These are phyloP conservation scores for Muscina levida DNA, from an alignment of 2,888 invertebrate genomes.

Conservation along the genomic window DNA sequence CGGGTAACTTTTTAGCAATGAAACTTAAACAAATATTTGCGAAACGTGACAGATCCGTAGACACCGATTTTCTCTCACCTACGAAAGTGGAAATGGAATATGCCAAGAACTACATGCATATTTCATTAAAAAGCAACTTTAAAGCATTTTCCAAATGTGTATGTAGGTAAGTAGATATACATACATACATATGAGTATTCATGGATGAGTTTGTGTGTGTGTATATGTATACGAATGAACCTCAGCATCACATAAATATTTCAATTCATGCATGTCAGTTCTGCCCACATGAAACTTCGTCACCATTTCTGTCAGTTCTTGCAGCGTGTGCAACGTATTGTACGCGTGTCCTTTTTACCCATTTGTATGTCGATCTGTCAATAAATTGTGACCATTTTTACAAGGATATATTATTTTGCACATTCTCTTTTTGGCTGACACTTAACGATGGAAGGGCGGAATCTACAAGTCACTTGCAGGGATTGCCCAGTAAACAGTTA, in stretches of 20 bases:
- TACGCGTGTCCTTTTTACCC: conserved; percentile 7
- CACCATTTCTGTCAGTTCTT: conserved; percentile 7
- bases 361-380: conserved; percentile 34
- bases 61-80: conserved; percentile 53
- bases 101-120: conserved; percentile 4
- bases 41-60: conserved; percentile 64
- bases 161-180: not conserved
- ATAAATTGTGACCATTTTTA: conserved; percentile 31
- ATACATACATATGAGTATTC: too few species aligned
- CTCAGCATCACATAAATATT: conserved; percentile 34
- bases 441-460: conserved; percentile 13
- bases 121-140: not conserved
- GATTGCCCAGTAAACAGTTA: conserved; percentile 40
- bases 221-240: not conserved
- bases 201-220: not conserved
- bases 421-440: conserved; percentile 23
- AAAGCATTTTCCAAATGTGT: conserved; percentile 21
- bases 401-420: conserved; percentile 14
- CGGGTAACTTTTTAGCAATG: conserved; percentile 39
- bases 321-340: not conserved
- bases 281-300: conserved; percentile 34
- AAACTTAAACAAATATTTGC: conserved; percentile 63
- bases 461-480: conserved; percentile 29
- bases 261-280: conserved; percentile 37
- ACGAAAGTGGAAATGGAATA: conserved; percentile 26